A percentile compares a stretch with the other conserved stretches of the same genome.
Evolutionary conservation across 92 coral and sea anemone species (phyloP).

Genomic region (Epizoanthus ramosus): DNA sequence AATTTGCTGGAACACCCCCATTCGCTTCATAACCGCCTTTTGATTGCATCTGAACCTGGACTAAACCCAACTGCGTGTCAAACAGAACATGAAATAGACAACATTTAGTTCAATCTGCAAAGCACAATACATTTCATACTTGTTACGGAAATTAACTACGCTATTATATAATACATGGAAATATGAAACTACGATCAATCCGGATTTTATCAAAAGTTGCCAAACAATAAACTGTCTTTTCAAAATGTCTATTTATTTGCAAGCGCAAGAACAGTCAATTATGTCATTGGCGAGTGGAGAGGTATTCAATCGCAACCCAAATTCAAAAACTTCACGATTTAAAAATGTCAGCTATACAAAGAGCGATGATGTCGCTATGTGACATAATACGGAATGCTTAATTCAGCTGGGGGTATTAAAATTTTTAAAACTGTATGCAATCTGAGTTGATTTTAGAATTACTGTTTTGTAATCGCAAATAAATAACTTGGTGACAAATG

Average conservation of each 20-base stretch:
- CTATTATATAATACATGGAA: not conserved
- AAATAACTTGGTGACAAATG: constrained; percentile 10
- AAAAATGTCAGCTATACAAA: not conserved
- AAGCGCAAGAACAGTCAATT: not conserved
- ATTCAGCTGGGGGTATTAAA: not conserved
- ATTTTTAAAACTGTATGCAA: not conserved
- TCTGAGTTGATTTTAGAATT: constrained; percentile 1
- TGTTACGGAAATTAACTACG: too few relatives aligned
- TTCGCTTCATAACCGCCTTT: constrained; percentile 79
- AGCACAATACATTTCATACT: not conserved
- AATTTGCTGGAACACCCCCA: constrained; percentile 50
- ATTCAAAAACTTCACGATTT: constrained; percentile 8
- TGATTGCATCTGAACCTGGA: constrained; percentile 89
- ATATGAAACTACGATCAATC: not conserved
- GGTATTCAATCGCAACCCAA: not conserved
- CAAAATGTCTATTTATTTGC: constrained; percentile 4
- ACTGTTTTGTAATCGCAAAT: constrained; percentile 26
- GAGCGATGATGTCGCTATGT: constrained; percentile 7
- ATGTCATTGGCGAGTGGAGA: not conserved
- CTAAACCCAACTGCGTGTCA: constrained; percentile 65
- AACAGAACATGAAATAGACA: not conserved
- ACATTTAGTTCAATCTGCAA: not conserved
- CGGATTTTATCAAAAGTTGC: not conserved
- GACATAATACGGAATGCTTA: not conserved
- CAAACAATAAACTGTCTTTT: not conserved